Evolutionary conservation across 37 sponge, comb jelly and placozoan genomes (phyloP).

Genomic region (Bolinopsis microptera): DNA sequence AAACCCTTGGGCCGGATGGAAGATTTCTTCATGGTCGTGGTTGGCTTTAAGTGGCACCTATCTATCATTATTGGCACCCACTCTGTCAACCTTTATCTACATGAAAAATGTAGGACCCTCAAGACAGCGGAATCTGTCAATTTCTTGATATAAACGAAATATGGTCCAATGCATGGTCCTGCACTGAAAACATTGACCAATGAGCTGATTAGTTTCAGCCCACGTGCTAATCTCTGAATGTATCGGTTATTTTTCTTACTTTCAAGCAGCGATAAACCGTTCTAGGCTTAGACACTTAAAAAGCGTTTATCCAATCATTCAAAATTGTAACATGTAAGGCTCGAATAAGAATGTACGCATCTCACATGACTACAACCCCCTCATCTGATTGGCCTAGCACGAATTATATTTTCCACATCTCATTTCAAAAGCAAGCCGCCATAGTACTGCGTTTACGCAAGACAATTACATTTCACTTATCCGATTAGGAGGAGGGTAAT

Average conservation of each 20-base stretch:
- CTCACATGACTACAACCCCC: neutral
- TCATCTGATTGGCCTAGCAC: constrained; percentile 5
- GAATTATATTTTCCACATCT: neutral
- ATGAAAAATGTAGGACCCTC: neutral
- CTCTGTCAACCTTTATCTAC: neutral
- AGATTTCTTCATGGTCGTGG: neutral
- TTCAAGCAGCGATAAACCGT: constrained; percentile 59
- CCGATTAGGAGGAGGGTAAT: neutral
- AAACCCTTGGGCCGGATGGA: neutral
- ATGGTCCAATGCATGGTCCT: neutral
- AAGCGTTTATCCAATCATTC: constrained; percentile 61
- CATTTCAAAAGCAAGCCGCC: constrained; percentile 37
- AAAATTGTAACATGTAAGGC: constrained; percentile 55
- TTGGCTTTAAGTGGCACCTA: neutral
- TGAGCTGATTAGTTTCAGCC: neutral
- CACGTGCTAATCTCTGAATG: constrained; percentile 15
- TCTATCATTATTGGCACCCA: neutral
- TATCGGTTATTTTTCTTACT: neutral
- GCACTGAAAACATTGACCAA: neutral
- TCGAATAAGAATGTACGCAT: constrained; percentile 10
- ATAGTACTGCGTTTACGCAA: constrained; percentile 35
- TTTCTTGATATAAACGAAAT: neutral
- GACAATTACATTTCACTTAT: constrained; percentile 51
- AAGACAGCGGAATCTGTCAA: neutral
- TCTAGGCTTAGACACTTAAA: constrained; percentile 56